Conservation (phyloP, 2,797 vertebrate species). For the Rhabdophis nuchalis region DNA sequence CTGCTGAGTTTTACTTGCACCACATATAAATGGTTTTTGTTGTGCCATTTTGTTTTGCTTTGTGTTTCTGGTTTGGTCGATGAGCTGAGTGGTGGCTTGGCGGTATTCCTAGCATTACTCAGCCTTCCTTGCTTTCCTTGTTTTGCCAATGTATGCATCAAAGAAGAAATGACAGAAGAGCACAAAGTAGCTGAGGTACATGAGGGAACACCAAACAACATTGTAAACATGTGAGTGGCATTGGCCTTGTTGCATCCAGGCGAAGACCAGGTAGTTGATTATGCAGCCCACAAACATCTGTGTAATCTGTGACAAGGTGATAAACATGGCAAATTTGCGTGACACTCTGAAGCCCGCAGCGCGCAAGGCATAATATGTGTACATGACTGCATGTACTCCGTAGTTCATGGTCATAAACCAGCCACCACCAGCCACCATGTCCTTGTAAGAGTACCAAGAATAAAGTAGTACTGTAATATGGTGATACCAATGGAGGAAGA, state of each 20-base stretch:
- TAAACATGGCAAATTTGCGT: constrained; percentile 98
- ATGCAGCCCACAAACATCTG: constrained; percentile 97
- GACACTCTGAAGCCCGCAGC: constrained; percentile 93
- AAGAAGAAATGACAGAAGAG: constrained; percentile 99
- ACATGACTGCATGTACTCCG: constrained; percentile 96
- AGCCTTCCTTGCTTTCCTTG: constrained; percentile 73
- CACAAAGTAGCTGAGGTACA: constrained; percentile 99
- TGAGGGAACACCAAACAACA: constrained; percentile 97
- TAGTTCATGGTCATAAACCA: constrained; percentile 99
- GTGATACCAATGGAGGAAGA: constrained; percentile 99
- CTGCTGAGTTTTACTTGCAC: constrained; percentile 75
- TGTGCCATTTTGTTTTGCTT: constrained; percentile 74
- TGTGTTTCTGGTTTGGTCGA: constrained; percentile 70
- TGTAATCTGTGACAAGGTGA: constrained; percentile 96
- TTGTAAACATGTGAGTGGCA: constrained; percentile 96
- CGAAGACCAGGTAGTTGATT: constrained; percentile 96
- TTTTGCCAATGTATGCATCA: constrained; percentile 90
- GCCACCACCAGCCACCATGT: constrained; percentile 97
- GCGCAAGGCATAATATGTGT: constrained; percentile 94
- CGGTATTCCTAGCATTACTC: constrained; percentile 70
- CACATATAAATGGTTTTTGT: constrained; percentile 69
- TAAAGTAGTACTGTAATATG: constrained; percentile 99
- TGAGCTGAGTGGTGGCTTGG: constrained; percentile 76
- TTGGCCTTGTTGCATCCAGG: constrained; percentile 96
- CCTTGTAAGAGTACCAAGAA: constrained; percentile 99